phyloP scores from a whole-genome alignment of 2,113 vertebrate genomes.

The Osmerus mordax region DNA sequence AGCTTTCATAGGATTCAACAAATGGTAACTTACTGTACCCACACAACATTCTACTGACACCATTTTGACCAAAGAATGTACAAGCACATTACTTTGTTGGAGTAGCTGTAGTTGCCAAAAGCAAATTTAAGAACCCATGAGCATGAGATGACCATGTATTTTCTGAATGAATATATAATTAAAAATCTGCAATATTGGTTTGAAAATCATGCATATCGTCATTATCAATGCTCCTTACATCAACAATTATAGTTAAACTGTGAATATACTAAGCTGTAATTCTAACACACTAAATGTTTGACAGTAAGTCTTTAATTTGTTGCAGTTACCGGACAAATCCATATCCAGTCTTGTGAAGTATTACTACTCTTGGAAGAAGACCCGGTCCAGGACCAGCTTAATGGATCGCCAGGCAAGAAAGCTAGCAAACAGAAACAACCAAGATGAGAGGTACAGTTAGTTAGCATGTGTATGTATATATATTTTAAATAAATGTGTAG shows the following conservation, averaged over 20 bases:
- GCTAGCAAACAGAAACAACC: constrained; percentile 87
- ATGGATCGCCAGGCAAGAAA: constrained; percentile 98
- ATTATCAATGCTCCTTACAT: too few relatives aligned
- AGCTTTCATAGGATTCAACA: constrained; percentile 99
- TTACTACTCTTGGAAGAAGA: constrained; percentile 99
- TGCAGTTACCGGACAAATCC: constrained; percentile 95
- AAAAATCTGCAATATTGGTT: too few relatives aligned
- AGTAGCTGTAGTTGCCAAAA: too few relatives aligned
- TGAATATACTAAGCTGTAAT: not conserved
- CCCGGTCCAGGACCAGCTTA: constrained; percentile 93
- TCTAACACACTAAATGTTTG: not conserved
- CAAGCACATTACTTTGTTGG: too few relatives aligned
- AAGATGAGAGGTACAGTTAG: constrained; percentile 81
- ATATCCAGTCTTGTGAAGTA: constrained; percentile 99
- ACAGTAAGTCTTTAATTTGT: constrained; percentile 10
- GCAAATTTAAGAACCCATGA: too few relatives aligned
- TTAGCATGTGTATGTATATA: too few relatives aligned
- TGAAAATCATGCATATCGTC: too few relatives aligned
- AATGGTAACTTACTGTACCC: constrained; percentile 79
- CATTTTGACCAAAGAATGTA: too few relatives aligned
- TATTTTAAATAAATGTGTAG: too few relatives aligned
- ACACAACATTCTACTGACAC: not conserved
- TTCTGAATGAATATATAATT: too few relatives aligned
- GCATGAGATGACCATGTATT: too few relatives aligned
- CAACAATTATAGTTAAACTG: too few relatives aligned